These are phyloP conservation scores for Drosophila nr. perissopoda DNA, from an alignment of 2,888 invertebrate genomes.

Conservation along the genomic window DNA sequence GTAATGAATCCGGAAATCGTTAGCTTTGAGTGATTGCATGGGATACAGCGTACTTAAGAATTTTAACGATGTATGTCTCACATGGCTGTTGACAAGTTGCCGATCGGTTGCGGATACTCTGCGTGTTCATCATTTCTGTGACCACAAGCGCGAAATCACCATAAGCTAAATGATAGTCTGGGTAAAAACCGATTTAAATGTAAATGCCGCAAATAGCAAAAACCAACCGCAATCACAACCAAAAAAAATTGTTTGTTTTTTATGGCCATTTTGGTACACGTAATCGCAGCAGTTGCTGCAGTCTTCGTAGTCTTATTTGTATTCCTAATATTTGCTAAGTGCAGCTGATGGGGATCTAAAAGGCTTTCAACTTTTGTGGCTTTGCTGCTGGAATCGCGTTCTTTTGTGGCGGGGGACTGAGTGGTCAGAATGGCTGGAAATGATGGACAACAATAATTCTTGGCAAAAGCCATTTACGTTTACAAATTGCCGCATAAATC, in stretches of 20 bases:
- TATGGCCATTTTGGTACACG: conserved; percentile 47
- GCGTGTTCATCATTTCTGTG: conserved; percentile 32
- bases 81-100: conserved; percentile 3
- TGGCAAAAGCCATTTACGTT: conserved; percentile 81
- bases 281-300: conserved; percentile 19
- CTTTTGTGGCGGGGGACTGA: conserved; percentile 19
- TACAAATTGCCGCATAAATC: conserved; percentile 81
- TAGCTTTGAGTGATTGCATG: conserved; percentile 23
- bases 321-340: conserved; percentile 74
- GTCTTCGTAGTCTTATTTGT: conserved; percentile 15
- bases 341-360: conserved; percentile 62
- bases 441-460: conserved; percentile 80
- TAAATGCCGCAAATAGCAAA: conserved; percentile 37
- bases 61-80: conserved; percentile 5
- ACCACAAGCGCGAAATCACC: conserved; percentile 18
- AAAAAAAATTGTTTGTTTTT: conserved; percentile 48
- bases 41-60: background rate
- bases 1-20: conserved; percentile 43
- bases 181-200: conserved; percentile 36
- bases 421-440: conserved; percentile 44
- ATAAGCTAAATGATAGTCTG: conserved; percentile 12
- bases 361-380: conserved; percentile 56
- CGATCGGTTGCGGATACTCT: background rate
- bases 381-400: conserved; percentile 36
- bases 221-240: conserved; percentile 11